Evolutionary conservation across 2,888 invertebrate genomes (phyloP).

Genomic region (Troides oblongomaculatus): DNA sequence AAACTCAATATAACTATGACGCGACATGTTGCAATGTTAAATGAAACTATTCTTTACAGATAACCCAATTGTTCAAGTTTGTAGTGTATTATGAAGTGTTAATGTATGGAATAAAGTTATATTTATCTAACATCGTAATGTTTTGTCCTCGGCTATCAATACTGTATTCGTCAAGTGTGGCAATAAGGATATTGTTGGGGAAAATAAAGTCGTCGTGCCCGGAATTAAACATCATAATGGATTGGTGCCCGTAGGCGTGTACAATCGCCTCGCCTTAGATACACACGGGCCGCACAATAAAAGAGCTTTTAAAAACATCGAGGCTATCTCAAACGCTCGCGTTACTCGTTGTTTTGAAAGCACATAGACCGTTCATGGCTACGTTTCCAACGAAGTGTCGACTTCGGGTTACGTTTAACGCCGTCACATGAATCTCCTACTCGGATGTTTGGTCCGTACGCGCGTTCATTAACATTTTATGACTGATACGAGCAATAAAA

Average conservation of each 20-base stretch:
- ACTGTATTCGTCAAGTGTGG: constrained; percentile 5
- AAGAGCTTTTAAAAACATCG: constrained; percentile 76
- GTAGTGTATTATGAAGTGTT: not conserved
- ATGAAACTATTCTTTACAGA: not conserved
- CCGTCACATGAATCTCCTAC: constrained; percentile 78
- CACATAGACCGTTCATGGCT: constrained; percentile 71
- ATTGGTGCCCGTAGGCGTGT: constrained; percentile 7
- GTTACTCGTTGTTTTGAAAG: constrained; percentile 78
- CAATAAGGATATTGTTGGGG: constrained; percentile 1
- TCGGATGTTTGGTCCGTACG: constrained; percentile 79
- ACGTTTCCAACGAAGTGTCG: constrained; percentile 76
- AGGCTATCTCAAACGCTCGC: constrained; percentile 67
- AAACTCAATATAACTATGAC: not conserved
- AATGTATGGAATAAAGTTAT: not conserved
- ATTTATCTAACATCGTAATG: not conserved
- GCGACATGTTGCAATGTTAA: not conserved
- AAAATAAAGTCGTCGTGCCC: constrained; percentile 12
- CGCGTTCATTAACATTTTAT: constrained; percentile 79
- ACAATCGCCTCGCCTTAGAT: constrained; percentile 22
- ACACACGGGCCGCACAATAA: constrained; percentile 64
- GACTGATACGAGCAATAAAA: constrained; percentile 79
- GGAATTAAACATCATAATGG: constrained; percentile 11
- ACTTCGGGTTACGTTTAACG: constrained; percentile 78
- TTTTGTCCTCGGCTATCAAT: constrained; percentile 10
- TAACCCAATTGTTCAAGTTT: not conserved